Evolutionary conservation across 1,140 invertebrate species (phyloP).

Genomic region (Melipona quadrifasciata): DNA sequence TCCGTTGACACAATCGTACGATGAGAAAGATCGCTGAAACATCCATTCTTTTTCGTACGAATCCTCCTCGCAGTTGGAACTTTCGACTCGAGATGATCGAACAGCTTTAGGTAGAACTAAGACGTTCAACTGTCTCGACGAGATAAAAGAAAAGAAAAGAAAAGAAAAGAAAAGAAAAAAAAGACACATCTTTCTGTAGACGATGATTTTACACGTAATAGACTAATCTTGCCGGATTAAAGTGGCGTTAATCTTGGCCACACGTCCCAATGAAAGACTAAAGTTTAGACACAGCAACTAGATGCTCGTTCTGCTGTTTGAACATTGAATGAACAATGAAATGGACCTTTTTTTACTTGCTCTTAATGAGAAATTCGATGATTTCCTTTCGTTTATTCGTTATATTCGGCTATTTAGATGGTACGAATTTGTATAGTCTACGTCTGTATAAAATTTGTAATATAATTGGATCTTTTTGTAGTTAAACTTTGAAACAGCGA

Average conservation of each 20-base stretch:
- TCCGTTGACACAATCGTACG: not conserved
- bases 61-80: not conserved
- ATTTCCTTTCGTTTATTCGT: not conserved
- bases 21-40: not conserved
- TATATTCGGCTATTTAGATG: not conserved
- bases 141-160: not conserved
- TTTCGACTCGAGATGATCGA: not conserved
- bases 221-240: not conserved
- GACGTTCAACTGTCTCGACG: not conserved
- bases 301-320: not conserved
- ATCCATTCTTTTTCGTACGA: not conserved
- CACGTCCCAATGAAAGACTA: not conserved
- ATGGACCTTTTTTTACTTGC: not conserved
- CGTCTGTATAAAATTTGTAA: conserved; percentile 1
- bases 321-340: not conserved
- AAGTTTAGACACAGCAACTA: not conserved
- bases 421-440: not conserved
- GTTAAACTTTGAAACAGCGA: not conserved
- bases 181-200: not conserved
- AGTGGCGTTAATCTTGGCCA: not conserved
- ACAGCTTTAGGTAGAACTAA: too few relatives aligned
- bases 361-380: not conserved
- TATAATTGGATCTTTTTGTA: not conserved
- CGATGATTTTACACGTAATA: conserved; percentile 14
- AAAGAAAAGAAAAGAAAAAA: too few relatives aligned